phyloP scores from a whole-genome alignment of 2,113 vertebrate species.

The Alethe castanea region DNA sequence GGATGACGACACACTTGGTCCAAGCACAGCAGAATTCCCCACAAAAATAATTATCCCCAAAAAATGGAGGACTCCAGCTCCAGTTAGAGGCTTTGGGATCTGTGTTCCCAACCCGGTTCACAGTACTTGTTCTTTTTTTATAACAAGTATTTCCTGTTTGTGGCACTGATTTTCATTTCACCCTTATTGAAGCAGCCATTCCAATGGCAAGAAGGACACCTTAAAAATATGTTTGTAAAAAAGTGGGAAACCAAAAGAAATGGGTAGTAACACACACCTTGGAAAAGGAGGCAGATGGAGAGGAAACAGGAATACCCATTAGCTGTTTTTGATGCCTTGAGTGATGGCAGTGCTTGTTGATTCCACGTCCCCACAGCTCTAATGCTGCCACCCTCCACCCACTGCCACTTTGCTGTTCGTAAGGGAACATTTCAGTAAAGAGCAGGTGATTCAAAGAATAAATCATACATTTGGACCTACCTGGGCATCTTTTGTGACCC shows the following conservation, averaged over 20 bases:
- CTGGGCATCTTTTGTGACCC: background rate
- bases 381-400: rapidly evolving
- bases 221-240: background rate
- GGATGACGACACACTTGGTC: background rate
- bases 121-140: background rate
- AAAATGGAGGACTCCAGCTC: rapidly evolving
- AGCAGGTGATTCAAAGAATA: background rate
- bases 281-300: background rate
- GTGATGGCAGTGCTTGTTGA: rapidly evolving
- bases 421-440: background rate
- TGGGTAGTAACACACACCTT: background rate
- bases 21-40: background rate
- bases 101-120: background rate
- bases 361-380: rapidly evolving
- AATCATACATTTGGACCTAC: background rate
- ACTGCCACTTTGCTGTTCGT: rapidly evolving
- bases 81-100: background rate
- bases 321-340: rapidly evolving
- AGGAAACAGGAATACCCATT: background rate
- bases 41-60: background rate
- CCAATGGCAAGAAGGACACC: background rate
- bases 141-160: background rate
- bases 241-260: background rate
- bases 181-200: background rate
- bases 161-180: background rate